Base-by-base conservation (phyloP, 2,113 vertebrate genomes). In the Prunella fulvescens region DNA sequence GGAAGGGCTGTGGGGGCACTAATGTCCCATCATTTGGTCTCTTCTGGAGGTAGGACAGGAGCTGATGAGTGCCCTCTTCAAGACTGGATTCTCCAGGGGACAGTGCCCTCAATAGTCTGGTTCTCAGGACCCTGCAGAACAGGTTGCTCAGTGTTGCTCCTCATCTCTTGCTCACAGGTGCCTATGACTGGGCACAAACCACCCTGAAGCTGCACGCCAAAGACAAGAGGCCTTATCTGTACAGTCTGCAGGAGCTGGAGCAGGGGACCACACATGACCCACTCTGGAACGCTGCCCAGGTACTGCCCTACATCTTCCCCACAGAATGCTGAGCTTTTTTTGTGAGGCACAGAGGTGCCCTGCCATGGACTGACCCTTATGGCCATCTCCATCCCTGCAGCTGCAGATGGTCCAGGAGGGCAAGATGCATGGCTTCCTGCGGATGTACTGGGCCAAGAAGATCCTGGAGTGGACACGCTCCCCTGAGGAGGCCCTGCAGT, bases 401-500 rank as follows among this genome's bases (percentile, higher is more conserved):
- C 88, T 94, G 61, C 98, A 99, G 86, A 97, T 99, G 98, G 93
- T 98, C 28, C 90, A 2, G 22, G 98, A 99, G 82, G 99, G 98
- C 61, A 99, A 99, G 97, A 99, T 99, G 98, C 99, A 99, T 0
- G 98, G 98, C 17, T 99, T 98, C 95, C 48, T 99, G 77, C 97
- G 98, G 61, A 99, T 99, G 99, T 99, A 99, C 95, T 99, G 99
- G 99, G 99, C 99, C 89, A 99, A 99, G 94, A 99, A 99, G 97
- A 99, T 99, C 73, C 96, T 99, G 91, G 99, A 99, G 97, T 99
- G 99, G 99, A 99, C 98, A 0, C 80, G 9, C 6, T 98, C 98
- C 6, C 98, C 99, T 0, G 98, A 99, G 85, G 98, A 99, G 89
- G 98, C 98, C 9, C 97, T 99, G 33, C 96, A 92, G 25, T 98